Evolutionary conservation across 2,888 invertebrate genomes (phyloP).

Genomic region (Girardia tigrina): DNA sequence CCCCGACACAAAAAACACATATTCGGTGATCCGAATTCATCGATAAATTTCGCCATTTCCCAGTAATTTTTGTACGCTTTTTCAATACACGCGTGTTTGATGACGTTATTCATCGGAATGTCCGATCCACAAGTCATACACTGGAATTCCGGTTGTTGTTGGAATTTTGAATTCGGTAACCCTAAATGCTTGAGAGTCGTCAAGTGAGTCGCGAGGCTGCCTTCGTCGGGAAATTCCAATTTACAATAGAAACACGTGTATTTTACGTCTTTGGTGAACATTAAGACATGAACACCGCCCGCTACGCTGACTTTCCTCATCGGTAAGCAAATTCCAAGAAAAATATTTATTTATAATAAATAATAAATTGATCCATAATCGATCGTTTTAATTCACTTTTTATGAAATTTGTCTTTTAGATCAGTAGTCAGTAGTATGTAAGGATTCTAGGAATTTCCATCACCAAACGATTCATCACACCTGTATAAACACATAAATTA

Average conservation of each 20-base stretch:
- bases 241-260: not conserved
- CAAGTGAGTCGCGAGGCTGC: not conserved
- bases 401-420: too few relatives aligned
- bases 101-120: not conserved
- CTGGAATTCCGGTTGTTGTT: not conserved
- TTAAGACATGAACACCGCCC: not conserved
- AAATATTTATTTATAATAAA: too few relatives aligned
- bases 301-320: not conserved
- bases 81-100: not conserved
- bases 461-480: too few relatives aligned
- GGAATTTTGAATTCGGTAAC: slow-evolving; percentile 10
- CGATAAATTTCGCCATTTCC: not conserved
- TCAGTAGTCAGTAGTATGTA: too few relatives aligned
- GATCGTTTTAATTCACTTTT: too few relatives aligned
- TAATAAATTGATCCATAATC: too few relatives aligned
- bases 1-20: slow-evolving; percentile 17
- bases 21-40: slow-evolving; percentile 18
- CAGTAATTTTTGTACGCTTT: slow-evolving; percentile 1
- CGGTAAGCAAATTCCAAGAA: too few relatives aligned
- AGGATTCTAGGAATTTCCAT: too few relatives aligned
- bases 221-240: slow-evolving; percentile 1
- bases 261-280: not conserved
- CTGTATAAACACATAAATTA: too few relatives aligned
- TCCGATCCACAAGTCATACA: not conserved
- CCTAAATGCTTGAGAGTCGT: not conserved